Percentiles rank a stretch among this genome's conserved stretches.
phyloP scores from a whole-genome alignment of 2,888 invertebrate genomes.

The Dinocampus coccinellae region DNA sequence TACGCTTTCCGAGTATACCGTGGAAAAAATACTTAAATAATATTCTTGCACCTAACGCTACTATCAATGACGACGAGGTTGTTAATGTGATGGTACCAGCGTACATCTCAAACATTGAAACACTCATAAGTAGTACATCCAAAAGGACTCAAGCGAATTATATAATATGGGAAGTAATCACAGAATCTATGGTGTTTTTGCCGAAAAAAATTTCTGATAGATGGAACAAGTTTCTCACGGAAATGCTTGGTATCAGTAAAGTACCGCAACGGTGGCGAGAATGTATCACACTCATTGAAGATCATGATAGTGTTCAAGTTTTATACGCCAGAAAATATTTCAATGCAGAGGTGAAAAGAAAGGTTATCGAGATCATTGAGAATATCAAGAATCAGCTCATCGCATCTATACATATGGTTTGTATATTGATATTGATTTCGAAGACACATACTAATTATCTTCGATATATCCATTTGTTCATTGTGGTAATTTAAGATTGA shows the following conservation, averaged over 20 bases:
- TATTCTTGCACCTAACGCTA: constrained; percentile 77
- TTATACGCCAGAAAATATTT: constrained; percentile 90
- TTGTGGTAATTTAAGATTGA: constrained; percentile 61
- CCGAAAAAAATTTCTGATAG: constrained; percentile 83
- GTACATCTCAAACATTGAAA: constrained; percentile 87
- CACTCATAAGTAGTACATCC: constrained; percentile 72
- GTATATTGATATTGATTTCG: constrained; percentile 76
- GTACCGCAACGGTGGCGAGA: constrained; percentile 93
- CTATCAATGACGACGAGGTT: constrained; percentile 78
- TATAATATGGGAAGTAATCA: constrained; percentile 91
- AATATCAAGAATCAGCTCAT: neutral
- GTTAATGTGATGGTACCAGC: constrained; percentile 76
- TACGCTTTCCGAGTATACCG: constrained; percentile 81
- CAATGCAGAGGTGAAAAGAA: constrained; percentile 85
- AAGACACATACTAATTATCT: neutral
- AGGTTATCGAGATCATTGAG: constrained; percentile 74
- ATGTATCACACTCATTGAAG: constrained; percentile 84
- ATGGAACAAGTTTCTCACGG: constrained; percentile 85
- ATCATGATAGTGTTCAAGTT: constrained; percentile 81
- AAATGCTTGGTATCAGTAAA: constrained; percentile 86
- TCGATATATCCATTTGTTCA: constrained; percentile 19
- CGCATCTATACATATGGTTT: neutral
- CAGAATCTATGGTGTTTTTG: constrained; percentile 84
- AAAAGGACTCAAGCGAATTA: constrained; percentile 87
- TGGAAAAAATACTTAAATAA: constrained; percentile 90